A percentile compares a stretch with the other conserved stretches of the same genome.
Evolutionary conservation across 2,797 vertebrate species (phyloP).

Genomic region (Cryptoprocta ferox): DNA sequence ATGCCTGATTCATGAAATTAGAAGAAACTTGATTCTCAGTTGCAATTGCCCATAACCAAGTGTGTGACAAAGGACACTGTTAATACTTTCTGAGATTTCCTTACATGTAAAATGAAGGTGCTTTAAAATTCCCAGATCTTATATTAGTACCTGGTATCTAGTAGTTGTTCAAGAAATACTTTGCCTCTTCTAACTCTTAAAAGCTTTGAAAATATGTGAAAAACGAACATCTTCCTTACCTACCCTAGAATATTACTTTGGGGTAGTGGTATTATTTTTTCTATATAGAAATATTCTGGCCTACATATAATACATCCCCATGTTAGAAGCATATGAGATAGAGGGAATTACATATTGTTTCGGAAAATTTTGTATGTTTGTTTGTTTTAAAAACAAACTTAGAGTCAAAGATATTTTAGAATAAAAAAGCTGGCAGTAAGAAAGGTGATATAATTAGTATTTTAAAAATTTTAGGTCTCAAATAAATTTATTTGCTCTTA

Average conservation of each 20-base stretch:
- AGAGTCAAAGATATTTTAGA: not conserved
- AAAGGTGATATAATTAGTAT: not conserved
- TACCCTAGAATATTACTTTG: not conserved
- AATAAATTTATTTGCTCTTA: constrained; percentile 42
- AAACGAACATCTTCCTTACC: not conserved
- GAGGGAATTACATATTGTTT: not conserved
- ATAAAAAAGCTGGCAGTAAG: not conserved
- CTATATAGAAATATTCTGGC: not conserved
- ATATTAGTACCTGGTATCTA: not conserved
- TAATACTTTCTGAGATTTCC: not conserved
- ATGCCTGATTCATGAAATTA: not conserved
- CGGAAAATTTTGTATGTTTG: not conserved
- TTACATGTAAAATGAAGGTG: not conserved
- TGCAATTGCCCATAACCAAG: not conserved
- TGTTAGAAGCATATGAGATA: not conserved
- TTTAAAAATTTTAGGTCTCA: not conserved
- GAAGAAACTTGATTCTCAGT: not conserved
- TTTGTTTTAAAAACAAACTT: constrained; percentile 13
- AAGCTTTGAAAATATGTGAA: not conserved
- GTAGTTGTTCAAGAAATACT: not conserved
- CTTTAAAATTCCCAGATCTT: not conserved
- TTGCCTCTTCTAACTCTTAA: constrained; percentile 5
- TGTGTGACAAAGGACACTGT: not conserved
- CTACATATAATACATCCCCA: not conserved
- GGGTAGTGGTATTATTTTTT: not conserved